Evolutionary conservation across 2,113 vertebrate species (phyloP).

Genomic region (Mionectes macconnelli): DNA sequence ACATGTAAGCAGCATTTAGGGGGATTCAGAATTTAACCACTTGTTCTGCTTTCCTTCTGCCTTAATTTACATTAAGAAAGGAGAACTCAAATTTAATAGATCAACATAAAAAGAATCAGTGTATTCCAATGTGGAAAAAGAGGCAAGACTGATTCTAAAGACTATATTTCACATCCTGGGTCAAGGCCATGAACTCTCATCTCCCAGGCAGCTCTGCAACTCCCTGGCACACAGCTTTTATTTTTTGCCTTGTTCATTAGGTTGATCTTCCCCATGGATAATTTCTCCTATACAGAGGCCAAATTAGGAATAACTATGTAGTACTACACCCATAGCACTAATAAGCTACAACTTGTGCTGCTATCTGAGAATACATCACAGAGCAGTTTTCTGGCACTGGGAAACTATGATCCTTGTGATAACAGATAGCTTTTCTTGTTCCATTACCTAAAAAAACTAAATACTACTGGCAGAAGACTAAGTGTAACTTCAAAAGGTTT

Average conservation of each 20-base stretch:
- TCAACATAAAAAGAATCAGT: neutral
- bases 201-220: neutral
- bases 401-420: neutral
- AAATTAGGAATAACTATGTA: slow-evolving; percentile 68
- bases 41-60: neutral
- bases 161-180: neutral
- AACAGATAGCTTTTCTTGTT: neutral
- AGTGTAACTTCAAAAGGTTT: neutral
- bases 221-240: slow-evolving; percentile 29
- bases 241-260: slow-evolving; percentile 53
- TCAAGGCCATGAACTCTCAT: neutral
- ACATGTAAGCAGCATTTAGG: neutral
- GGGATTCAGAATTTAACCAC: neutral
- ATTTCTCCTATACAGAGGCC: slow-evolving; percentile 52
- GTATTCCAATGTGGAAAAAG: neutral
- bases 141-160: neutral
- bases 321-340: neutral
- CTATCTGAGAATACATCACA: neutral
- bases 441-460: neutral
- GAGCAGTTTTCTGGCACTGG: neutral
- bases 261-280: slow-evolving; percentile 40
- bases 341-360: neutral
- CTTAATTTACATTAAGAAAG: neutral
- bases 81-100: neutral
- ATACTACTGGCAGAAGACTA: neutral